Conservation (phyloP, 1,140 invertebrate genomes). For the Zaprionus davidi region DNA sequence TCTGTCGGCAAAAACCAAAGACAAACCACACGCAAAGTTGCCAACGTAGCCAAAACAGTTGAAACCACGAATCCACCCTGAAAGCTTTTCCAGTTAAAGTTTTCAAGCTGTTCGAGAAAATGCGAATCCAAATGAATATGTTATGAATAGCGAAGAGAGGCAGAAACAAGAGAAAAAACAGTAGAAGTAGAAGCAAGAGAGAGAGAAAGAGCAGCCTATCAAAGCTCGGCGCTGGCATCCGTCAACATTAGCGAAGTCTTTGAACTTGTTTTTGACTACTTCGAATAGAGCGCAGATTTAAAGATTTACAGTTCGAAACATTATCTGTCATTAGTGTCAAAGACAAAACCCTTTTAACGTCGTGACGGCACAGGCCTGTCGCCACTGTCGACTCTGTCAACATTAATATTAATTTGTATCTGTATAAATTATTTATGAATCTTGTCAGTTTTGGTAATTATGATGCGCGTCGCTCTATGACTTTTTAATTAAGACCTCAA, state of each 20-base stretch:
- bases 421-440: slow-evolving; percentile 55
- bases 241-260: not conserved
- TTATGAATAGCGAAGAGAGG: slow-evolving; percentile 26
- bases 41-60: slow-evolving; percentile 71
- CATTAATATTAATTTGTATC: slow-evolving; percentile 78
- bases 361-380: not conserved
- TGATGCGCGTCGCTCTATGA: slow-evolving; percentile 47
- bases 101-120: slow-evolving; percentile 29
- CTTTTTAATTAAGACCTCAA: slow-evolving; percentile 66
- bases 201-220: not conserved
- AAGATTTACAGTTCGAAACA: slow-evolving; percentile 38
- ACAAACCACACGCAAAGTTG: slow-evolving; percentile 77
- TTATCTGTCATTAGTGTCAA: slow-evolving; percentile 76
- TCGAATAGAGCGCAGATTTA: slow-evolving; percentile 37
- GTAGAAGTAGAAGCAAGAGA: slow-evolving; percentile 2
- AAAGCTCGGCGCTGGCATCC: not conserved
- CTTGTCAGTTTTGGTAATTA: slow-evolving; percentile 61
- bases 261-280: not conserved
- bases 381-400: slow-evolving; percentile 43
- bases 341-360: slow-evolving; percentile 71
- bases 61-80: slow-evolving; percentile 62
- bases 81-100: slow-evolving; percentile 48
- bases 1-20: slow-evolving; percentile 50
- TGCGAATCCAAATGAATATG: slow-evolving; percentile 36
- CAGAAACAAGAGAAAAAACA: not conserved